Base-by-base conservation (phyloP, 2,888 invertebrate species). In the Amiota minor region DNA sequence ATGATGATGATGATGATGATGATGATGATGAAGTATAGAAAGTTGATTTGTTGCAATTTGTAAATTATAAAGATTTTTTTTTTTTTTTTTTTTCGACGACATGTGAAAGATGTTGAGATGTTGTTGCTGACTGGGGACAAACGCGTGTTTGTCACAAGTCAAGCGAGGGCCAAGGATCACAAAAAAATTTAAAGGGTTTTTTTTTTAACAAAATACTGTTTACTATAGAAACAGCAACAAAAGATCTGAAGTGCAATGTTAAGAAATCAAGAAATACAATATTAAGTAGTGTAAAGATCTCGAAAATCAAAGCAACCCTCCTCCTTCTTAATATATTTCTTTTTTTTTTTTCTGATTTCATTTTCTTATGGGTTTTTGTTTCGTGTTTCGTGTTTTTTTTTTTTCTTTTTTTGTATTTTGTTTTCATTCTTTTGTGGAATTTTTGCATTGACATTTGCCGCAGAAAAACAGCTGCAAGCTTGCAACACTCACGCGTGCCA, bases 141-240 rank as follows among this genome's bases (percentile, higher is more conserved):
- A 80, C 82, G 84, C 83, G 82, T 79, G 82, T 83, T 76, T 78
- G 81, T 80, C 82, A 84, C 82, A 82, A 83, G 85, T 81, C 85
- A 80, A 84, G 81, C 79, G 79, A 35, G 12, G 10, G n/a, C 50
- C 20, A 70, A 56, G 12, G 56, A 35, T 35, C 12, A n/a, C 18
- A 23, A 69, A 69, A 69, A 53, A 53, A 53, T 4, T 53, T 4
- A 35, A 35, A 35, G 35, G 35, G 35, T 9, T 53, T 50, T 50
- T 79, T 79, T 80, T 71, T 64, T 72, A 80, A 72, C 73, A 75
- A 74, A 78, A 80, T 78, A 78, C 78, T n/a, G 12, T 8, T 53
- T n/a, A 35, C 53, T n/a, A 16, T 53, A 53, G 9, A 11, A 9
- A 53, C 9, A 53, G 3, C 23, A 23, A 35, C 35, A 6, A 35